Percentiles rank a stretch among this genome's conserved stretches.
Conservation (phyloP, 2,797 vertebrate species). For the Coluber constrictor region DNA sequence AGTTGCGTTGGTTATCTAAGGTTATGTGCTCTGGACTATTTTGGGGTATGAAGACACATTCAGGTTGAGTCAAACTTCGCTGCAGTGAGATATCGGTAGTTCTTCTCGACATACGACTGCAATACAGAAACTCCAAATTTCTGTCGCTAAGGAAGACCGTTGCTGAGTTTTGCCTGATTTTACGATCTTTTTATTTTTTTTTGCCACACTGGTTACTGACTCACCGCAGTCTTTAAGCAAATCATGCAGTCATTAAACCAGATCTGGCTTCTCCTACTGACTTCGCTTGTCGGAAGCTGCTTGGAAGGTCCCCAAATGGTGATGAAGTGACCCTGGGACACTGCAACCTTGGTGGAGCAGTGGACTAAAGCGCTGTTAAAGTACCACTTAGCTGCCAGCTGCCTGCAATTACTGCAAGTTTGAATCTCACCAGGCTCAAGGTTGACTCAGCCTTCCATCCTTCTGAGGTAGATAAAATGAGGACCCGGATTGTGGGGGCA, state of each 20-base stretch:
- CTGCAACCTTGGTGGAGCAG: not conserved
- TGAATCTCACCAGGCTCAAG: too few relatives aligned
- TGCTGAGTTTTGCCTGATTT: not conserved
- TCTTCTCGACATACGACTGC: accelerated
- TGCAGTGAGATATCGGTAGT: not conserved
- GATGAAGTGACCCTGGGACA: not conserved
- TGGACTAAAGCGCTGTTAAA: too few relatives aligned
- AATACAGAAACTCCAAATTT: not conserved
- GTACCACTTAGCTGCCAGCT: too few relatives aligned
- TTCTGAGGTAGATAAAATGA: too few relatives aligned
- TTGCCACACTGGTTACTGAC: not conserved
- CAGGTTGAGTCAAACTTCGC: not conserved
- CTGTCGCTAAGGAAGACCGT: not conserved
- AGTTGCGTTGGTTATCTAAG: not conserved
- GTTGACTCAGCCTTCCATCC: too few relatives aligned
- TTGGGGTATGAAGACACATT: not conserved
- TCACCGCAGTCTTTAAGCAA: not conserved
- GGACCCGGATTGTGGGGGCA: too few relatives aligned
- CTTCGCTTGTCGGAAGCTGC: too few relatives aligned
- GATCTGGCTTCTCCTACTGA: not conserved
- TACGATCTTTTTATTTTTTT: not conserved
- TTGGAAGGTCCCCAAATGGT: not conserved
- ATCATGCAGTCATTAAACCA: accelerated
- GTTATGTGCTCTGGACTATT: not conserved
- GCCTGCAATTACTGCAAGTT: too few relatives aligned